phyloP scores from a whole-genome alignment of 2,797 vertebrate species.

The Benthosema pterotum region DNA sequence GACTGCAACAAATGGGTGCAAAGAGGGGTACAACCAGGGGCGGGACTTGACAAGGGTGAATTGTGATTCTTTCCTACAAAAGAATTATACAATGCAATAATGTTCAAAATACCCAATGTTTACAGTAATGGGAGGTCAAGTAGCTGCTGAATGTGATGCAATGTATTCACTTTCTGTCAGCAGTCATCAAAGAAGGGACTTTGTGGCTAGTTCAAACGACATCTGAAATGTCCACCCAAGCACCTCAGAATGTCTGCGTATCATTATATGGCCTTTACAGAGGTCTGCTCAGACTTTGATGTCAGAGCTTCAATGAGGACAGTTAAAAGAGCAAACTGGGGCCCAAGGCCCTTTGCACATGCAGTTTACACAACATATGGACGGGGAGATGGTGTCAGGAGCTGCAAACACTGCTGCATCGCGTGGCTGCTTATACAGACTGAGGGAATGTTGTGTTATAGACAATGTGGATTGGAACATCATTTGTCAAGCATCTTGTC shows the following conservation, averaged over 20 bases:
- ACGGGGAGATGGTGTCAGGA: slow-evolving; percentile 1
- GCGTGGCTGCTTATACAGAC: slow-evolving; percentile 7
- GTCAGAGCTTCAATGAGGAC: slow-evolving; percentile 45
- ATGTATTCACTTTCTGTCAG: too few relatives aligned
- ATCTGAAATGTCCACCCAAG: slow-evolving; percentile 29
- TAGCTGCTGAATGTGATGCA: too few relatives aligned
- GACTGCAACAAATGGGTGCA: too few relatives aligned
- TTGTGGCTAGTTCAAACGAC: slow-evolving; percentile 32
- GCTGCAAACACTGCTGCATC: background rate
- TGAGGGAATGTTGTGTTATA: background rate
- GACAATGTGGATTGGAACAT: background rate
- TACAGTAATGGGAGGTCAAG: too few relatives aligned
- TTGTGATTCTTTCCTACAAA: too few relatives aligned
- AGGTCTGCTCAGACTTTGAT: slow-evolving; percentile 57
- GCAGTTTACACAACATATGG: background rate
- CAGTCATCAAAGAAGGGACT: slow-evolving; percentile 33
- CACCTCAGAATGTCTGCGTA: slow-evolving; percentile 13
- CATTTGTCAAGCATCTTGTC: background rate
- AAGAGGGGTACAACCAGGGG: too few relatives aligned
- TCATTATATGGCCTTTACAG: slow-evolving; percentile 51
- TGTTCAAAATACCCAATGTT: too few relatives aligned
- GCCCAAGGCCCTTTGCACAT: slow-evolving; percentile 32
- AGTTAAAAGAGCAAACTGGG: slow-evolving; percentile 49
- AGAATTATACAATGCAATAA: too few relatives aligned
- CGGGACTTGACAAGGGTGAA: too few relatives aligned